Evolutionary conservation across 1,140 invertebrate species (phyloP).

Genomic region (Heliconius melpomene): DNA sequence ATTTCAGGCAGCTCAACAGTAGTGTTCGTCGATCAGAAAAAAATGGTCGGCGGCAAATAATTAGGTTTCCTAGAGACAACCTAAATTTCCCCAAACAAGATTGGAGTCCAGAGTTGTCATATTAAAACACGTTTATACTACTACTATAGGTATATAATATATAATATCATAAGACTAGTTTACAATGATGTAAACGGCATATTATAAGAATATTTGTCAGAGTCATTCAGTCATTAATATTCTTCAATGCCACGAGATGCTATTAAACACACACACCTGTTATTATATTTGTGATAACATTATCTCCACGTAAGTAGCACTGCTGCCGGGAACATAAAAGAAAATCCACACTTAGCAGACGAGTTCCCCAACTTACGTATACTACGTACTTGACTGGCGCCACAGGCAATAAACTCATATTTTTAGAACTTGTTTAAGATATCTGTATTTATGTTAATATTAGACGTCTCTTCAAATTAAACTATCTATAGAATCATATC

Average conservation of each 20-base stretch:
- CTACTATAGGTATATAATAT: neutral
- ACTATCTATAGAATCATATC: neutral
- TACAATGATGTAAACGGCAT: neutral
- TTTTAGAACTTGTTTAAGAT: slow-evolving; percentile 40
- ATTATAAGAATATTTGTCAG: neutral
- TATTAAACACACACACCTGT: slow-evolving; percentile 33
- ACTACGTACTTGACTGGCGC: slow-evolving; percentile 32
- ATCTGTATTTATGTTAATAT: slow-evolving; percentile 18
- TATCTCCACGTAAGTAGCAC: slow-evolving; percentile 28
- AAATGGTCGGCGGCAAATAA: too few species aligned
- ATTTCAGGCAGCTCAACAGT: too few species aligned
- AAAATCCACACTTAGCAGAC: slow-evolving; percentile 17
- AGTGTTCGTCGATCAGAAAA: too few species aligned
- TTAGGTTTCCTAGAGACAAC: too few species aligned
- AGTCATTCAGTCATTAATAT: slow-evolving; percentile 11
- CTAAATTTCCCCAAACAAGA: too few species aligned
- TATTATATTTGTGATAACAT: slow-evolving; percentile 37
- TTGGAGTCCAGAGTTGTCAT: too few species aligned
- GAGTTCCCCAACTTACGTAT: slow-evolving; percentile 20
- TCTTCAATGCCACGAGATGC: slow-evolving; percentile 12
- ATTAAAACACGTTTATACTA: too few species aligned
- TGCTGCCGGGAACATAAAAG: slow-evolving; percentile 30
- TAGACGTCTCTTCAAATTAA: neutral
- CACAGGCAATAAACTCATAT: slow-evolving; percentile 32
- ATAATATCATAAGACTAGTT: neutral